phyloP scores from a whole-genome alignment of 2,888 invertebrate genomes.

The Drosophila hamatofila region DNA sequence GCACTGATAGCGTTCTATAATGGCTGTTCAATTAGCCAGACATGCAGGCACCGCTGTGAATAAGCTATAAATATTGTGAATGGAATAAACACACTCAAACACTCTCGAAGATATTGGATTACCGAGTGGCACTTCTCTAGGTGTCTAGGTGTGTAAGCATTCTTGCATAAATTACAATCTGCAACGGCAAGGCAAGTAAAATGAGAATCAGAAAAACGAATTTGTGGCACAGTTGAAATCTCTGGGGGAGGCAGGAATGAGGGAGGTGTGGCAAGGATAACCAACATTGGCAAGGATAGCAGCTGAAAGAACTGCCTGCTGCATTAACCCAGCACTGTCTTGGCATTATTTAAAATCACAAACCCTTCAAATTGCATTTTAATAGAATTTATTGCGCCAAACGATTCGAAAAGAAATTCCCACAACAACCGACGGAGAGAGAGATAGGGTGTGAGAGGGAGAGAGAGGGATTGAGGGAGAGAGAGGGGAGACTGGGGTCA shows the following conservation, averaged over 20 bases:
- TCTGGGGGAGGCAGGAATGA: conserved; percentile 9
- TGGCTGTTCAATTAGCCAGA: conserved; percentile 38
- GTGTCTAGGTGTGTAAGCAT: too few species aligned
- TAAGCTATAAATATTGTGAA: conserved; percentile 50
- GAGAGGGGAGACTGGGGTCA: neutral
- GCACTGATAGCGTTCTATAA: conserved; percentile 18
- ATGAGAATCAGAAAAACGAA: conserved; percentile 30
- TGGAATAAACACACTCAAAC: conserved; percentile 8
- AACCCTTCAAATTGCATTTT: conserved; percentile 80
- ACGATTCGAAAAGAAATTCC: conserved; percentile 56
- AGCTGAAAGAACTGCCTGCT: conserved; percentile 37
- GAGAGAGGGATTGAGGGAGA: neutral
- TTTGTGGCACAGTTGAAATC: conserved; percentile 38
- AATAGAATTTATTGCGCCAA: conserved; percentile 79
- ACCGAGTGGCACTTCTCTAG: conserved; percentile 1
- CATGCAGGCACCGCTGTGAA: conserved; percentile 10
- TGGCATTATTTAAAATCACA: conserved; percentile 78
- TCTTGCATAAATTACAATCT: conserved; percentile 57
- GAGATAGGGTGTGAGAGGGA: too few species aligned
- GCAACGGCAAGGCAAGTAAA: conserved; percentile 20
- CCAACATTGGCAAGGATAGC: conserved; percentile 16
- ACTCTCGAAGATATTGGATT: conserved; percentile 4
- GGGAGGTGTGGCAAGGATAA: conserved; percentile 5
- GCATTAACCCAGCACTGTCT: conserved; percentile 51
- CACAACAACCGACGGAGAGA: conserved; percentile 24